Percentiles rank a stretch among this genome's conserved stretches.
These are phyloP conservation scores for Erpornis zantholeuca DNA, from an alignment of 2,113 vertebrate genomes.

Conservation along the genomic window DNA sequence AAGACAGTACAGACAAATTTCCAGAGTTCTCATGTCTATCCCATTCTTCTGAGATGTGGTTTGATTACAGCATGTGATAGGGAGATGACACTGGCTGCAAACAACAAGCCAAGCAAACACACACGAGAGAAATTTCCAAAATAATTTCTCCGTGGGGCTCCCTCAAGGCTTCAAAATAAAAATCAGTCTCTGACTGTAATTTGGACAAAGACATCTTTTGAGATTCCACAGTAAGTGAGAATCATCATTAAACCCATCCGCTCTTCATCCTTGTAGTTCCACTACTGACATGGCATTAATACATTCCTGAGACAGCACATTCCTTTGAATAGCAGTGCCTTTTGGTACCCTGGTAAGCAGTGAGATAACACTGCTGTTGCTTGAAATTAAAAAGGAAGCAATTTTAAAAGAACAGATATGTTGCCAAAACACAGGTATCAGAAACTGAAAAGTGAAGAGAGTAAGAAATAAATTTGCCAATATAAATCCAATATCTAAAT, in stretches of 20 bases:
- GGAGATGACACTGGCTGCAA: not conserved
- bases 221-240: not conserved
- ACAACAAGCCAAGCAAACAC: not conserved
- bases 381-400: not conserved
- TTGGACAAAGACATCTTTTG: not conserved
- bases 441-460: not conserved
- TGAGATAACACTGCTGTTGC: not conserved
- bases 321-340: not conserved
- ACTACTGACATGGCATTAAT: not conserved
- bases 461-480: not conserved
- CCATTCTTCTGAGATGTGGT: not conserved
- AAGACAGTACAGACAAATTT: not conserved
- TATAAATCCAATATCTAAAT: not conserved
- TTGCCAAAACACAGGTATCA: not conserved
- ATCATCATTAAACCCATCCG: not conserved
- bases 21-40: not conserved
- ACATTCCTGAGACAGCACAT: not conserved
- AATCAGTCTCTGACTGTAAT: not conserved
- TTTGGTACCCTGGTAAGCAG: not conserved
- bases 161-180: not conserved
- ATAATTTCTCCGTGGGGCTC: not conserved
- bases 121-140: not conserved
- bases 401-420: not conserved
- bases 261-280: not conserved
- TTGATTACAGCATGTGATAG: not conserved